Evolutionary conservation across 2,797 vertebrate species (phyloP), one percentile per base, ranked within the genome.

Genomic region (Epinephelus coioides): DNA sequence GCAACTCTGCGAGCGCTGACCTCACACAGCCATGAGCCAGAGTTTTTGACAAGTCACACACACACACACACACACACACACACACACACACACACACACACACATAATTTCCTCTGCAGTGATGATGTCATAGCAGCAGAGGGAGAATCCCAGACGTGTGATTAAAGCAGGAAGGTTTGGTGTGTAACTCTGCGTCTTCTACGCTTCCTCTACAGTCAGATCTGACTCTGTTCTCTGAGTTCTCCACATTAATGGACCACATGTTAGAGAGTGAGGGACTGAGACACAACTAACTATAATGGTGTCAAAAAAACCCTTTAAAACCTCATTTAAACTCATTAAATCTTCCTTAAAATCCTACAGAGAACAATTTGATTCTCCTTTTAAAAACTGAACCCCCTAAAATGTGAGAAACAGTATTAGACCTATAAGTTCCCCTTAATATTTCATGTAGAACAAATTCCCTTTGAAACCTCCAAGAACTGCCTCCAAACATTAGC

Each of bases 121-220:
- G 78, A 53, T 91, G 89, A 92, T 70, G 87, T 89, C 83, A 89
- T n/a, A 66, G 40, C 78, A 46, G 78, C 46, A 18, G 12, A 66
- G 85, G 88, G 90, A 87, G 88, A 91, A 91, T 90, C 90, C 88
- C 89, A 91, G 91, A 91, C 88, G 67, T 89, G 69, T 91, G 87
- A 87, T 80, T 47, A 76, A 51, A 82, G 47, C 88, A 67, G 82
- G 81, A 89, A 73, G 67, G 74, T 57, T 68, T 0, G 0, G 30
- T 81, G 86, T 21, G 86, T 86, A 69, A 73, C 65, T 18, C 63
- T 30, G 17, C 4, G 86, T 82, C 90, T 60, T 86, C 56, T n/a
- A 64, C 5, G n/a, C 73, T 90, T 90, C 89, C 88, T 89, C 73
- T 81, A 70, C 86, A 87, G 49, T 88, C 88, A 89, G 23, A 62